Base-by-base conservation (phyloP, 2,888 invertebrate species). In the Erpobdella octoculata region DNA sequence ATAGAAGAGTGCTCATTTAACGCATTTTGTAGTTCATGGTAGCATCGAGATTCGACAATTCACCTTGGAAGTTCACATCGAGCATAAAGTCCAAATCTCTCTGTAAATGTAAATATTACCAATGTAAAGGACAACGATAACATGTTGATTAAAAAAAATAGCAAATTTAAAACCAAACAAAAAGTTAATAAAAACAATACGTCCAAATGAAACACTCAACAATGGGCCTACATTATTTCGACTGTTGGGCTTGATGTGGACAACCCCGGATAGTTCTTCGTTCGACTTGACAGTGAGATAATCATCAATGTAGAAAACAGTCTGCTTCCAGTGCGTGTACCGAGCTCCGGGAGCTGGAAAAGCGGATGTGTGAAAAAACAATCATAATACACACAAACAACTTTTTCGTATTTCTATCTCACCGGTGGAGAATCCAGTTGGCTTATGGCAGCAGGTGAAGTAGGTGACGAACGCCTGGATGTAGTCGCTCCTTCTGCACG, bases 251-350 rank as follows among this genome's bases (percentile, higher is more conserved):
- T 90, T 91, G 90, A 97, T 92, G 69, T 89, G 88, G 83, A 98
- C 94, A 8, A 88, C 88, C 35, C 98, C 98, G 69, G 87, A 89
- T 73, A 98, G 89, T 83, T 93, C 93, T 83, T 99, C 98, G 71
- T 85, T 85, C 80, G 93, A 92, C 83, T 96, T 96, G 41, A 93
- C 93, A 1, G 98, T 98, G 87, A 98, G 88, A 80, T 93, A 93
- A 79, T 97, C 94, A 53, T 82, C 80, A 66, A 97, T 89, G 84
- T 98, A 98, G 86, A 99, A 98, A 68, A 99, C 97, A 8, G 91
- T 92, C 84, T 96, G 95, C 84, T 99, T 99, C 98, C 98, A 99
- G 84, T 99, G 98, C 31, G 98, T 99, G 85, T 98, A 97, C 37
- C 92, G 91, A 0, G 93, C 91, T 82, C 97, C 97, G 0, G 98